These are phyloP conservation scores for Sebastes taczanowskii DNA, from an alignment of 2,797 vertebrate genomes.

Conservation along the genomic window DNA sequence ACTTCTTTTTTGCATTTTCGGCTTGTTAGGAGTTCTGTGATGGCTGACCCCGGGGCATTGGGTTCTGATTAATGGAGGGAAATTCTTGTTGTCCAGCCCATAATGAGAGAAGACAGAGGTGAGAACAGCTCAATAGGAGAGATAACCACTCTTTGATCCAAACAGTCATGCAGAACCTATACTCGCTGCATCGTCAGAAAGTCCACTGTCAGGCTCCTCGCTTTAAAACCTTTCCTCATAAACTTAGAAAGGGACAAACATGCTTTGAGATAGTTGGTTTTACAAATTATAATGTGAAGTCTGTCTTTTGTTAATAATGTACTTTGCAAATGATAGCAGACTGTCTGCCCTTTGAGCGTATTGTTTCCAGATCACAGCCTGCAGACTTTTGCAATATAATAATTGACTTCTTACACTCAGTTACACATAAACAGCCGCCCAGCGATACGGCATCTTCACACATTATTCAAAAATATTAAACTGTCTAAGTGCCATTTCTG, in stretches of 20 bases:
- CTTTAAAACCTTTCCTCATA: slow-evolving; percentile 84
- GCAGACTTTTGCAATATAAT: slow-evolving; percentile 52
- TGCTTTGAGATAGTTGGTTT: slow-evolving; percentile 8
- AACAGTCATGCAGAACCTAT: slow-evolving; percentile 90
- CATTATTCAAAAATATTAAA: slow-evolving; percentile 67
- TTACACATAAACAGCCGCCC: slow-evolving; percentile 53
- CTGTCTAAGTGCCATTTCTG: slow-evolving; percentile 67
- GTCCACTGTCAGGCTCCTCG: slow-evolving; percentile 83
- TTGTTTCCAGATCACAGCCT: slow-evolving; percentile 57
- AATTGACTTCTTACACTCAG: slow-evolving; percentile 62
- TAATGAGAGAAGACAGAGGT: slow-evolving; percentile 98
- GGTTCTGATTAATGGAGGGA: slow-evolving; percentile 90
- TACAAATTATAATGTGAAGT: slow-evolving; percentile 15
- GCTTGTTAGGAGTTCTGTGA: slow-evolving; percentile 84
- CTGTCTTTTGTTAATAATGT: slow-evolving; percentile 25
- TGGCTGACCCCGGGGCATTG: slow-evolving; percentile 79
- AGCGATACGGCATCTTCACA: slow-evolving; percentile 32
- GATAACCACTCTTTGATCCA: slow-evolving; percentile 97
- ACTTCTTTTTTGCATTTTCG: slow-evolving; percentile 79
- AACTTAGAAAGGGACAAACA: slow-evolving; percentile 73
- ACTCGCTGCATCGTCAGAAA: slow-evolving; percentile 86
- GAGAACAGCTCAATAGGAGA: slow-evolving; percentile 96
- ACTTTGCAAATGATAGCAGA: slow-evolving; percentile 39
- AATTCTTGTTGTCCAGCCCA: slow-evolving; percentile 86
- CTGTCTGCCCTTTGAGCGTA: slow-evolving; percentile 33